A percentile compares a stretch with the other conserved stretches of the same genome.
These are phyloP conservation scores for Drosophila aldrichi DNA, from an alignment of 2,888 invertebrate species.

Conservation along the genomic window DNA sequence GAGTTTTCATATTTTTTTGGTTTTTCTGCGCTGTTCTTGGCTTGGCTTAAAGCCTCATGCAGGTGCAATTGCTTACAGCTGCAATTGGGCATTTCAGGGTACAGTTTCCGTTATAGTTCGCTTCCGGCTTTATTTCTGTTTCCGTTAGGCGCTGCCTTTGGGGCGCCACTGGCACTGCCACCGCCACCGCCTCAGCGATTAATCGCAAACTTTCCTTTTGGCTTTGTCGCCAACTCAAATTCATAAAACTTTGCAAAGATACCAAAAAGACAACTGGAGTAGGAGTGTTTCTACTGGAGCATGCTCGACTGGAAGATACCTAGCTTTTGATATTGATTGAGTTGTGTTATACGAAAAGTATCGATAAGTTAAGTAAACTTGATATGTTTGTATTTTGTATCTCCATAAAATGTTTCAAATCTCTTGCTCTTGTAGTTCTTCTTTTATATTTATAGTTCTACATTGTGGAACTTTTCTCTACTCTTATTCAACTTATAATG, in stretches of 20 bases:
- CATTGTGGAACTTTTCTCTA: too few relatives aligned
- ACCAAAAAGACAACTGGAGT: conserved; percentile 7
- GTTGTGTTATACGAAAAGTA: too few relatives aligned
- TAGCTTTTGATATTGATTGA: too few relatives aligned
- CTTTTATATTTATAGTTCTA: too few relatives aligned
- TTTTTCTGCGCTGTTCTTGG: neutral
- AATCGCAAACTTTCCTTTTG: conserved; percentile 63
- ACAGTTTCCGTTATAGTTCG: conserved; percentile 30
- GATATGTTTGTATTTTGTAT: too few relatives aligned
- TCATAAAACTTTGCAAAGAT: conserved; percentile 53
- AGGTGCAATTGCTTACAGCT: conserved; percentile 47
- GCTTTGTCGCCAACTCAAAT: conserved; percentile 65
- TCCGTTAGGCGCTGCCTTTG: conserved; percentile 42
- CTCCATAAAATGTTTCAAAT: too few relatives aligned
- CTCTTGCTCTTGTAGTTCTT: too few relatives aligned
- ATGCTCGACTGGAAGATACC: neutral
- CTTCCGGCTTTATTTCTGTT: conserved; percentile 64
- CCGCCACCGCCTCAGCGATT: conserved; percentile 70
- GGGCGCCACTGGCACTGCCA: conserved; percentile 81
- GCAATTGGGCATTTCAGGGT: conserved; percentile 24
- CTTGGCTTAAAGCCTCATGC: conserved; percentile 46
- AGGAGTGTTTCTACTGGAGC: neutral
- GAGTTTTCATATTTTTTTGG: conserved; percentile 12
- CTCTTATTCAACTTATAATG: too few relatives aligned
- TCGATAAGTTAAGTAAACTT: too few relatives aligned